A percentile compares a stretch with the other conserved stretches of the same genome.
These are phyloP conservation scores for Saccostrea cuccullata DNA, from an alignment of 1,140 invertebrate species.

Conservation along the genomic window DNA sequence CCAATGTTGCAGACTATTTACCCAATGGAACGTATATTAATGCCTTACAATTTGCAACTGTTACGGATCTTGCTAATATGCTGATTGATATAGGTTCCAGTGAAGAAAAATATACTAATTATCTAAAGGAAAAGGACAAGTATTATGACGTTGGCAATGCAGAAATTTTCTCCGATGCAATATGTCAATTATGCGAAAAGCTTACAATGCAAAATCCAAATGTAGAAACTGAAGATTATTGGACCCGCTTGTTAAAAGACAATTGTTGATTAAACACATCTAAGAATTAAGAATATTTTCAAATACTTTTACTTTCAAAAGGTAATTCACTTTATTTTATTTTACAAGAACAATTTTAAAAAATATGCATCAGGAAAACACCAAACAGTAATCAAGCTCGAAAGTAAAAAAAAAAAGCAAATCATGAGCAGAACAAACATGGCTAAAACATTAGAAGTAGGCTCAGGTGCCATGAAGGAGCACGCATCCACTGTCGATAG, in stretches of 20 bases:
- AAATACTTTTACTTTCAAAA: no score
- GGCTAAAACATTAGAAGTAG: no score
- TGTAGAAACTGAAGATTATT: not conserved
- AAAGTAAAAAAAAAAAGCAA: no score
- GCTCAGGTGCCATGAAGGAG: no score
- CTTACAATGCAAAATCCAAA: not conserved
- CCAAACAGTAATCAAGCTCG: no score
- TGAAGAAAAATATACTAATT: constrained; percentile 26
- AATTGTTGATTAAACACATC: not conserved
- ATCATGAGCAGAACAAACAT: no score
- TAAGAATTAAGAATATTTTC: no score
- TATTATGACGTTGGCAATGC: not conserved
- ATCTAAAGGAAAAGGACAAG: constrained; percentile 43
- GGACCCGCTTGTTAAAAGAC: not conserved
- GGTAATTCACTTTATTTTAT: no score
- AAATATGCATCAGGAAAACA: no score
- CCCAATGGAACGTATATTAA: constrained; percentile 85
- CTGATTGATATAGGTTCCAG: constrained; percentile 66
- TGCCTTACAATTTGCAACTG: constrained; percentile 79
- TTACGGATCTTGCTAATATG: constrained; percentile 80
- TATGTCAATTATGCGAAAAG: constrained; percentile 16
- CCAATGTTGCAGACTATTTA: constrained; percentile 81
- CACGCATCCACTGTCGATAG: no score
- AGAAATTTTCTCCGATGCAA: not conserved
- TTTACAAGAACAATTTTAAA: no score